phyloP scores from a whole-genome alignment of 2,797 vertebrate genomes.

The Bovichtus diacanthus region DNA sequence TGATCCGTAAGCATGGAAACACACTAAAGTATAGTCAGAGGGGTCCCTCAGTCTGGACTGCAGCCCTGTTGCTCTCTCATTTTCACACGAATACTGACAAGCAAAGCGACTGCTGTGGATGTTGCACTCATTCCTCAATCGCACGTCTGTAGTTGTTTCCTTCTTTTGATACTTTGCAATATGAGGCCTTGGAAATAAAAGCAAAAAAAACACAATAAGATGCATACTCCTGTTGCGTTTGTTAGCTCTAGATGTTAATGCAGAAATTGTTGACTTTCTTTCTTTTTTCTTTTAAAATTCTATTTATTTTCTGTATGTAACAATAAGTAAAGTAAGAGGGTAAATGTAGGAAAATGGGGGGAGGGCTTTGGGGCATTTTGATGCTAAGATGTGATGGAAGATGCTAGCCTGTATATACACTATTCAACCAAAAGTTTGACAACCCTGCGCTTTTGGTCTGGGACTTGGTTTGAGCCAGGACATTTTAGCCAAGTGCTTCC shows the following conservation, averaged over 20 bases:
- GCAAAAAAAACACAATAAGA: background rate
- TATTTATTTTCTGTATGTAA: background rate
- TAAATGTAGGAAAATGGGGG: no score
- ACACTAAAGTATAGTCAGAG: background rate
- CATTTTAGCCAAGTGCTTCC: no score
- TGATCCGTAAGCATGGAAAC: constrained; percentile 10
- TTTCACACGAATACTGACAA: background rate
- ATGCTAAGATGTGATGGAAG: no score
- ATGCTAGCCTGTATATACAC: no score
- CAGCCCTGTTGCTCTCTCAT: no score
- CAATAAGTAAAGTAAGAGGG: background rate
- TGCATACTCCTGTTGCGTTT: background rate
- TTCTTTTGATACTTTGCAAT: background rate
- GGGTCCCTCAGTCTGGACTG: no score
- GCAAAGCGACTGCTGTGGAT: background rate
- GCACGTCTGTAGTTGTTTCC: background rate
- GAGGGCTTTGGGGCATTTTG: no score
- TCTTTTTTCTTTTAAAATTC: background rate
- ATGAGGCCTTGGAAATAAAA: no score
- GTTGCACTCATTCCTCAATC: background rate
- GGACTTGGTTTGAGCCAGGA: no score
- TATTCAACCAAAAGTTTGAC: no score
- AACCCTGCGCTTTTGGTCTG: no score
- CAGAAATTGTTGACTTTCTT: background rate
- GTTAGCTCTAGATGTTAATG: background rate